Percentiles rank a stretch among this genome's conserved stretches.
Evolutionary conservation across 2,888 invertebrate genomes (phyloP).

Genomic region (Yponomeuta evonymella): DNA sequence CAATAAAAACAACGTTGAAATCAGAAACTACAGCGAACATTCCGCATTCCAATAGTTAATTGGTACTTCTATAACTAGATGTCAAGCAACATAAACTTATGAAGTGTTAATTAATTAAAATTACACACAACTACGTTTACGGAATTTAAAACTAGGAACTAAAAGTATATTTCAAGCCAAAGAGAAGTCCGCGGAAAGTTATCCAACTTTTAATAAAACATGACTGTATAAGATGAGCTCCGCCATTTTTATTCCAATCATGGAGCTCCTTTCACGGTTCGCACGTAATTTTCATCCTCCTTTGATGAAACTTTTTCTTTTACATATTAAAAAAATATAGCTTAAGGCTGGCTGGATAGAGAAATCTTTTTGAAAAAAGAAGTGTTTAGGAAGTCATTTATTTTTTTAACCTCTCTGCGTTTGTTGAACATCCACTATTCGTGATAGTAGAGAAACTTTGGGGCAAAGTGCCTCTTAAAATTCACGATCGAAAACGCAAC

Average conservation of each 20-base stretch:
- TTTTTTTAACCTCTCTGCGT: neutral
- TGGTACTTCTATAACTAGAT: too few relatives aligned
- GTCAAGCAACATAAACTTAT: too few relatives aligned
- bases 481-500: too few relatives aligned
- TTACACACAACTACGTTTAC: neutral
- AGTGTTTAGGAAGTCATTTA: too few relatives aligned
- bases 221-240: conserved; percentile 10
- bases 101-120: neutral
- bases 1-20: too few relatives aligned
- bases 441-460: neutral
- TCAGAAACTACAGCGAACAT: too few relatives aligned
- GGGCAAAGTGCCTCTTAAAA: too few relatives aligned
- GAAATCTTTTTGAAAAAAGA: neutral
- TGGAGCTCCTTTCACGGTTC: conserved; percentile 11
- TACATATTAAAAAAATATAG: neutral
- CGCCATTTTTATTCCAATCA: conserved; percentile 13
- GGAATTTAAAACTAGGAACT: conserved; percentile 1
- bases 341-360: neutral
- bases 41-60: too few relatives aligned
- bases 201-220: conserved; percentile 9
- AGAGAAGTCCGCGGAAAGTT: conserved; percentile 1
- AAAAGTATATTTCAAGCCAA: conserved; percentile 4
- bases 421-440: too few relatives aligned
- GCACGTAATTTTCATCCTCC: conserved; percentile 13
- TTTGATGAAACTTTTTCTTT: conserved; percentile 12